Base-by-base conservation (phyloP, 2,888 invertebrate genomes). In the Aradus depressus region DNA sequence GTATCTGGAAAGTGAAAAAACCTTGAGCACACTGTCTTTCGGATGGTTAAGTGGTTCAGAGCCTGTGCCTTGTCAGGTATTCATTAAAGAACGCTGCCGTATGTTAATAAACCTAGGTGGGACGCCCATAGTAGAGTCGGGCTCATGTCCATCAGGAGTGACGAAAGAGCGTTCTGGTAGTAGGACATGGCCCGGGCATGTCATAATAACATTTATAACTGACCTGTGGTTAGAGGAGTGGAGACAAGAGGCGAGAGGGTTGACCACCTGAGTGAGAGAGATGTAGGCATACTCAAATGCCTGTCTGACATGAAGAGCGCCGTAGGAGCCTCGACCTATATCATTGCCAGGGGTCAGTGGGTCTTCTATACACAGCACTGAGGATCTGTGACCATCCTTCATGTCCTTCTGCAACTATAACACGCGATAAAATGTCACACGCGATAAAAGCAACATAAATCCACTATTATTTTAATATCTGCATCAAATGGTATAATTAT, bases 281-380 rank as follows among this genome's bases (percentile, higher is more conserved):
- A 84, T 79, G 71, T 88, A 96, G 54, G 97, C 97, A 75, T 90
- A 91, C 71, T 93, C 93, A 73, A 97, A 98, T 55, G 96, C 92
- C 72, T 88, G 84, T 67, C 87, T 86, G 16, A 87, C 86, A 66
- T 86, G 84, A 62, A 95, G 72, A 58, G 89, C 89, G 52, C 92
- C 92, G 70, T 95, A 96, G 64, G 95, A 95, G 67, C 93, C 93
- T 61, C 95, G 81, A 6, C 97, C 97, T 67, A 98, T 96, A 69
- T 97, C 97, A 70, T 98, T 98, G 59, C 86, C 92, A 14, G 91
- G 80, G 56, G 90, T 89, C 37, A 98, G 75, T 19, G 98, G 98
- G 74, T 98, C 98, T 72, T 97, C 96, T 62, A 98, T 96, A 67
- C 95, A 96, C 58, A 98, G 73, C 65, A 96, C 72, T 57, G 95